Evolutionary conservation across 1,140 invertebrate species (phyloP).

Genomic region (Drosophila parabipectinata): DNA sequence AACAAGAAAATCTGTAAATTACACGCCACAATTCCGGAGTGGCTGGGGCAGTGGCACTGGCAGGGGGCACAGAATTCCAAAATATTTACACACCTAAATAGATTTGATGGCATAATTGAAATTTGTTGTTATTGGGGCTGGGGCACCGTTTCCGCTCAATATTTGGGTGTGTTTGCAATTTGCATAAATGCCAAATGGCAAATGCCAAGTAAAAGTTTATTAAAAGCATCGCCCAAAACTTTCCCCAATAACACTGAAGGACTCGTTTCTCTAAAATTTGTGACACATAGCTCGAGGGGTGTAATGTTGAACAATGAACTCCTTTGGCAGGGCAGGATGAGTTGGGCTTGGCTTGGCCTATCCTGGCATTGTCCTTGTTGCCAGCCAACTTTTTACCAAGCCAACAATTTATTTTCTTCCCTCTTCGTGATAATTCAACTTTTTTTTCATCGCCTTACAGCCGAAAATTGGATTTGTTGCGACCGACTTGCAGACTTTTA

Average conservation of each 20-base stretch:
- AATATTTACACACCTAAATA: constrained; percentile 82
- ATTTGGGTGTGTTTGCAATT: constrained; percentile 56
- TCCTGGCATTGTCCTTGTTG: constrained; percentile 28
- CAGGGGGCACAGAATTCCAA: constrained; percentile 59
- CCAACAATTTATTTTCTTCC: constrained; percentile 55
- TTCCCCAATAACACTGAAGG: constrained; percentile 63
- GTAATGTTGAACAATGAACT: constrained; percentile 4
- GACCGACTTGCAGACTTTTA: constrained; percentile 53
- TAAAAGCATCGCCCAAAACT: constrained; percentile 64
- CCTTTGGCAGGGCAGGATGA: neutral
- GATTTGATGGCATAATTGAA: constrained; percentile 82
- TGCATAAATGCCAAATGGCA: constrained; percentile 69
- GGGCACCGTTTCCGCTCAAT: constrained; percentile 30
- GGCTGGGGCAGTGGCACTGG: neutral
- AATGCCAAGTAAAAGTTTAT: constrained; percentile 70
- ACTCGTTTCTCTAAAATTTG: constrained; percentile 43
- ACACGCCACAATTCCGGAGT: constrained; percentile 51
- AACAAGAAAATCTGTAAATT: constrained; percentile 81
- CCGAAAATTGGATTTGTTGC: constrained; percentile 61
- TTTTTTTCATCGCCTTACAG: constrained; percentile 27
- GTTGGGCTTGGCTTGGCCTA: constrained; percentile 16
- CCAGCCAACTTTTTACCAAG: constrained; percentile 48
- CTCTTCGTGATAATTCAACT: constrained; percentile 66
- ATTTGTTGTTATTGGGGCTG: constrained; percentile 66
- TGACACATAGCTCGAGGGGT: constrained; percentile 68